phyloP scores from a whole-genome alignment of 2,888 invertebrate species.

The Peribatodes rhomboidaria region DNA sequence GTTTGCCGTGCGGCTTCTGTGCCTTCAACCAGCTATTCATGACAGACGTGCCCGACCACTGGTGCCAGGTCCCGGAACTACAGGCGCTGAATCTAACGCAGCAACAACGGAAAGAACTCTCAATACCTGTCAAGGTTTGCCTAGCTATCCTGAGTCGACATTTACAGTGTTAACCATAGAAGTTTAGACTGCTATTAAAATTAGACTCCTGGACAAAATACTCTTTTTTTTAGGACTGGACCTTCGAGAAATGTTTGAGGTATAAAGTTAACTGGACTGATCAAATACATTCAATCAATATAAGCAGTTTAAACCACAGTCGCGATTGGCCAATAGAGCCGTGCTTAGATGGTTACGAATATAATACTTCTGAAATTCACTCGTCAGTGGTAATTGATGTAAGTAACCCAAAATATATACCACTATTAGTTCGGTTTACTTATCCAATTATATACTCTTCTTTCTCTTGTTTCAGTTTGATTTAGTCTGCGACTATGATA shows the following conservation, averaged over 20 bases:
- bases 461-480: slow-evolving; percentile 89
- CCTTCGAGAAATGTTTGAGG: slow-evolving; percentile 90
- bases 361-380: slow-evolving; percentile 88
- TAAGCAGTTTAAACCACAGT: slow-evolving; percentile 75
- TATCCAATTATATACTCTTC: slow-evolving; percentile 5
- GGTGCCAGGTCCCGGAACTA: slow-evolving; percentile 92
- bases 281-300: slow-evolving; percentile 69
- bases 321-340: slow-evolving; percentile 88
- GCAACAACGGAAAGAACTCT: slow-evolving; percentile 87
- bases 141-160: not conserved
- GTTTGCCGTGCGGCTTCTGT: slow-evolving; percentile 96
- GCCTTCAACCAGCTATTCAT: slow-evolving; percentile 98
- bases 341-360: slow-evolving; percentile 93
- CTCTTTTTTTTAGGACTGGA: slow-evolving; percentile 71
- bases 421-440: not conserved
- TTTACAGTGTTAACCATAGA: not conserved
- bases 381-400: slow-evolving; percentile 96
- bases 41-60: slow-evolving; percentile 94
- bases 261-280: slow-evolving; percentile 91
- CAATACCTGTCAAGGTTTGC: slow-evolving; percentile 88
- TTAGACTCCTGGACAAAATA: not conserved
- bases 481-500: slow-evolving; percentile 94
- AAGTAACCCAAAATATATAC: slow-evolving; percentile 59
- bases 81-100: slow-evolving; percentile 81
- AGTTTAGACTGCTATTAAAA: not conserved